phyloP scores from a whole-genome alignment of 2,113 vertebrate species.

The Coturnix japonica region DNA sequence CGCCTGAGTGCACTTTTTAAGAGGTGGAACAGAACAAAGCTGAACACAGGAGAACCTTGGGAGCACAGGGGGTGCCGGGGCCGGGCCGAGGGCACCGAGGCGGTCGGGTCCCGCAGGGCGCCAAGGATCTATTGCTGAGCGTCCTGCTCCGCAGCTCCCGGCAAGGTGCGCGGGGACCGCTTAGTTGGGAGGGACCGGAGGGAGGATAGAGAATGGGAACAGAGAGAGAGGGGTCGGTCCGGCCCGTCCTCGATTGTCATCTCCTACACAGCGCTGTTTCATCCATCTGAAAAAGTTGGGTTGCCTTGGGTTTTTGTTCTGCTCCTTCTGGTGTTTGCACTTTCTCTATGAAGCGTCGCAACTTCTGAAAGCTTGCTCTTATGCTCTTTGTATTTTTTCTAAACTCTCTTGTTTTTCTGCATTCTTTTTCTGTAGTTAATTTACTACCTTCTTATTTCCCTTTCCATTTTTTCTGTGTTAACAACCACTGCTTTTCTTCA shows the following conservation, averaged over 20 bases:
- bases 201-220: background rate
- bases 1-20: background rate
- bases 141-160: background rate
- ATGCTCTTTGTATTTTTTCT: background rate
- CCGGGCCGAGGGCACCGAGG: background rate
- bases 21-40: background rate
- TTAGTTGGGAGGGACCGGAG: background rate
- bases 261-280: rapidly evolving
- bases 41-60: background rate
- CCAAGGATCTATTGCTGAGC: background rate
- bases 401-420: background rate
- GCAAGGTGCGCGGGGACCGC: background rate
- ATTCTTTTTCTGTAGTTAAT: background rate
- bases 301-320: background rate
- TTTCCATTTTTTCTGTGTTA: background rate
- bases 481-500: background rate
- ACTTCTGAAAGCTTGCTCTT: slow-evolving; percentile 25
- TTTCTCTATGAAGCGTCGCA: background rate
- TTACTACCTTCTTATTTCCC: background rate
- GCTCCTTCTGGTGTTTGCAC: background rate
- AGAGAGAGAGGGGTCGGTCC: background rate
- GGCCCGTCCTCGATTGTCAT: background rate
- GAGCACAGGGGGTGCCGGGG: background rate
- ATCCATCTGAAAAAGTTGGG: rapidly evolving
- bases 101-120: background rate